Conservation (phyloP, 1,140 invertebrate genomes). For the Drosophila rhopaloa region DNA sequence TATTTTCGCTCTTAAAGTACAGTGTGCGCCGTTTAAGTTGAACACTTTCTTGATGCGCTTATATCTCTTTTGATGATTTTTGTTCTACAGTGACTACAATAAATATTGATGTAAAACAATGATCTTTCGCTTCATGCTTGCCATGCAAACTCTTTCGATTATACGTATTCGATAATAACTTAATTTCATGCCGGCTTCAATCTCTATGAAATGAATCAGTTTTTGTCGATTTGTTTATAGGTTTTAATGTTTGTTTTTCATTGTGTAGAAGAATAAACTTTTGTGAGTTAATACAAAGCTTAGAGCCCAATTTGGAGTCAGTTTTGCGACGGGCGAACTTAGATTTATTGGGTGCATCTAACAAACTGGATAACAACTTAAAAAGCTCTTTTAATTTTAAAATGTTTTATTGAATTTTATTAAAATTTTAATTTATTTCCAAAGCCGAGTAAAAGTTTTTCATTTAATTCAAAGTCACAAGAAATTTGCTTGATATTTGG, state of each 20-base stretch:
- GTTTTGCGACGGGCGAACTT: conserved; percentile 2
- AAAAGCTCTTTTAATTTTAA: no score
- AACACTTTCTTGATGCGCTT: conserved; percentile 40
- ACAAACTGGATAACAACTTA: background rate
- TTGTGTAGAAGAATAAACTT: conserved; percentile 7
- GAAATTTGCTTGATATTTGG: no score
- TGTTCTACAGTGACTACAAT: conserved; percentile 39
- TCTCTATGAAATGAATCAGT: conserved; percentile 33
- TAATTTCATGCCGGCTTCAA: conserved; percentile 38
- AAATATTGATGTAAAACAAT: conserved; percentile 27
- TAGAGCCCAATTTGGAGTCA: conserved; percentile 15
- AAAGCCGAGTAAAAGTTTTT: no score
- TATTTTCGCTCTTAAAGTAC: conserved; percentile 51
- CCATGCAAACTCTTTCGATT: conserved; percentile 32
- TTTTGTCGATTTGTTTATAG: conserved; percentile 4
- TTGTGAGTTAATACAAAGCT: conserved; percentile 20
- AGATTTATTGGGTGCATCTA: background rate
- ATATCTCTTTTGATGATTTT: conserved; percentile 29
- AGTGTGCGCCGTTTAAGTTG: conserved; percentile 30
- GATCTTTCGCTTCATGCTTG: conserved; percentile 23
- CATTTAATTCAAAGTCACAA: no score
- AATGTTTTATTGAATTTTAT: no score
- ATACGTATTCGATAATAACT: conserved; percentile 42
- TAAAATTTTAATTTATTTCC: no score
- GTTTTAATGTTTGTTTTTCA: conserved; percentile 11